Conservation (phyloP, 2,888 invertebrate species). For the Lacanobia wlatinum region DNA sequence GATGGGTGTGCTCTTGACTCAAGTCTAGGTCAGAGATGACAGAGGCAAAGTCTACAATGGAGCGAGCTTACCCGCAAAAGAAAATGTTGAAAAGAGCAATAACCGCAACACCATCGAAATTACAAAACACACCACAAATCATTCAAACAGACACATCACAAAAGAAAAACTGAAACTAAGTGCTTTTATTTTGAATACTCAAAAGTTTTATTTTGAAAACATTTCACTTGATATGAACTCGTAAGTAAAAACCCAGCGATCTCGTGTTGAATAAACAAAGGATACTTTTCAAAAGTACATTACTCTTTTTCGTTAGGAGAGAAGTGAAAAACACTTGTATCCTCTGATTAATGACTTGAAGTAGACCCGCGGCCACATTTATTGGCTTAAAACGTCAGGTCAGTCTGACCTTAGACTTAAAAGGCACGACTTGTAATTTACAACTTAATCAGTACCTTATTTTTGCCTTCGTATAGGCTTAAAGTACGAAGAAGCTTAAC, state of each 20-base stretch:
- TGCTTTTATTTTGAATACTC: background rate
- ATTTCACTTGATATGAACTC: background rate
- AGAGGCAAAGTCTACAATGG: no score
- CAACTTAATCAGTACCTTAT: slow-evolving; percentile 7
- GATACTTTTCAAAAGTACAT: slow-evolving; percentile 12
- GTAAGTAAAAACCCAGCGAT: slow-evolving; percentile 10
- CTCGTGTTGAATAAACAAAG: slow-evolving; percentile 22
- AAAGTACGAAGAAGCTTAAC: background rate
- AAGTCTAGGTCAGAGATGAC: no score
- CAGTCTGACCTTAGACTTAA: slow-evolving; percentile 27
- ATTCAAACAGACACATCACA: background rate
- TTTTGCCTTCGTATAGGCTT: background rate
- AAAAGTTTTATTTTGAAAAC: background rate
- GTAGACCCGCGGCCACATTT: slow-evolving; percentile 34
- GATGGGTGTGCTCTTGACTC: no score
- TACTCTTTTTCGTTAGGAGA: slow-evolving; percentile 15
- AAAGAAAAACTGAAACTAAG: slow-evolving; percentile 9
- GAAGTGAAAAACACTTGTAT: slow-evolving; percentile 38
- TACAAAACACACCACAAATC: background rate
- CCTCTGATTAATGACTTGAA: slow-evolving; percentile 40
- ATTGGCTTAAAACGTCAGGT: slow-evolving; percentile 37
- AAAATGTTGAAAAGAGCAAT: background rate
- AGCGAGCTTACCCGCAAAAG: no score
- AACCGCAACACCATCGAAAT: background rate
- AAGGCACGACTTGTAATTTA: slow-evolving; percentile 22